phyloP scores from a whole-genome alignment of 2,797 vertebrate genomes.

The Sphaeramia orbicularis region DNA sequence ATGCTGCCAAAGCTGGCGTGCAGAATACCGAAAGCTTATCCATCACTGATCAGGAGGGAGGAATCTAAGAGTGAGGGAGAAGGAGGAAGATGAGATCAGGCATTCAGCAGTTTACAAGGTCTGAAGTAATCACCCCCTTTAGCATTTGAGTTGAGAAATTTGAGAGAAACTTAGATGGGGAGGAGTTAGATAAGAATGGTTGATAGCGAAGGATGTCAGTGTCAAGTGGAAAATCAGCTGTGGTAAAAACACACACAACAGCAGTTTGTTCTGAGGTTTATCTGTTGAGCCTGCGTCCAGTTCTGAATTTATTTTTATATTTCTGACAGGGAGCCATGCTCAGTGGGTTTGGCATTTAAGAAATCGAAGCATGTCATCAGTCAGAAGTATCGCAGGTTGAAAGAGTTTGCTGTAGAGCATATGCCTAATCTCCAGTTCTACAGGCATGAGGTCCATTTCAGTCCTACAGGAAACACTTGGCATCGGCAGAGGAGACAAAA shows the following conservation, averaged over 20 bases:
- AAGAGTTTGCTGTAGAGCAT: no score
- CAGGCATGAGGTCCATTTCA: no score
- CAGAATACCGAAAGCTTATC: conserved; percentile 34
- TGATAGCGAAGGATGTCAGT: conserved; percentile 22
- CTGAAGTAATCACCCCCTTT: conserved; percentile 24
- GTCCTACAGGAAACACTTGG: no score
- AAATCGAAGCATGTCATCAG: conserved; percentile 41
- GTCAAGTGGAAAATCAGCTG: conserved; percentile 31
- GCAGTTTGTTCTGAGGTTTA: neutral
- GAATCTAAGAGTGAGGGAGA: conserved; percentile 16
- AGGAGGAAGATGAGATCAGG: conserved; percentile 32
- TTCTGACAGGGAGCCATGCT: conserved; percentile 3
- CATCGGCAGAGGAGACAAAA: no score
- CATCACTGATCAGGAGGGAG: conserved; percentile 10
- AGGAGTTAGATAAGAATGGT: neutral
- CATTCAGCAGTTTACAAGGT: conserved; percentile 32
- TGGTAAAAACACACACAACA: no score
- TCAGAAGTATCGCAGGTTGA: no score
- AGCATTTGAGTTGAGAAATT: conserved; percentile 11
- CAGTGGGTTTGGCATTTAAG: conserved; percentile 13
- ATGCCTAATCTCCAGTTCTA: no score
- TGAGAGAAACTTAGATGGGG: conserved; percentile 9
- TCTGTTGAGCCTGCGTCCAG: neutral
- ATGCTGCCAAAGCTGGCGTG: conserved; percentile 23
- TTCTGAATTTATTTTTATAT: conserved; percentile 25